Evolutionary conservation across 2,888 invertebrate genomes (phyloP), one percentile per base, ranked within the genome.

Genomic region (Pristionchus fissidentatus): DNA sequence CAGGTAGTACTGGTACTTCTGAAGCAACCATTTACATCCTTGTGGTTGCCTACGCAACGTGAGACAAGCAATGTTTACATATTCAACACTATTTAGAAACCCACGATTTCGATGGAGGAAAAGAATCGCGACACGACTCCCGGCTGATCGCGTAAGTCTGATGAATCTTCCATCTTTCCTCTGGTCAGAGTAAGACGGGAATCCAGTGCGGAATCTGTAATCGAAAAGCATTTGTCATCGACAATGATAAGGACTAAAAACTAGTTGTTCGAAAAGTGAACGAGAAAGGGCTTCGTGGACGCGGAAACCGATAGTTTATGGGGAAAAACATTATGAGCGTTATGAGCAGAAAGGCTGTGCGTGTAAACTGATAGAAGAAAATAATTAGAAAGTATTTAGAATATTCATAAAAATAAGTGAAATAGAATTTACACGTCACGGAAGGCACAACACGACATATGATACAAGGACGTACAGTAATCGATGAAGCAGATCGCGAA

Each of bases 1-100:
- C 83, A 92, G 86, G 84, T 92, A 92, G 83, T 91, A 88, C 81
- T 92, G 92, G 83, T 92, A 92, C 75, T 91, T 89, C 92, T 92
- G 85, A 81, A 92, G 87, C 73, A 35, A 38, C 19, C 22, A 66
- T 5, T 38, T 13, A 55, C 4, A 7, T 7, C n/a, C 22, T 1
- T 46, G 13, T n/a, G 4, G 8, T 38, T 70, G n/a, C n/a, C n/a
- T n/a, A n/a, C n/a, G n/a, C n/a, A n/a, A n/a, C n/a, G n/a, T n/a
- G n/a, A n/a, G n/a, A n/a, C n/a, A 52, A 52, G 52, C 13, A 52
- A 15, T 52, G 13, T 52, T 52, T 52, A 15, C 22, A 32, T 66
- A 66, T 15, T 73, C n/a, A 73, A 46, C 8, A 10, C 10, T 26
- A 73, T 26, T 10, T 49, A 26, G n/a, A 38, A 46, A 85, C 88